These are phyloP conservation scores for Suncus etruscus DNA, from an alignment of 2,113 vertebrate species.

Conservation along the genomic window DNA sequence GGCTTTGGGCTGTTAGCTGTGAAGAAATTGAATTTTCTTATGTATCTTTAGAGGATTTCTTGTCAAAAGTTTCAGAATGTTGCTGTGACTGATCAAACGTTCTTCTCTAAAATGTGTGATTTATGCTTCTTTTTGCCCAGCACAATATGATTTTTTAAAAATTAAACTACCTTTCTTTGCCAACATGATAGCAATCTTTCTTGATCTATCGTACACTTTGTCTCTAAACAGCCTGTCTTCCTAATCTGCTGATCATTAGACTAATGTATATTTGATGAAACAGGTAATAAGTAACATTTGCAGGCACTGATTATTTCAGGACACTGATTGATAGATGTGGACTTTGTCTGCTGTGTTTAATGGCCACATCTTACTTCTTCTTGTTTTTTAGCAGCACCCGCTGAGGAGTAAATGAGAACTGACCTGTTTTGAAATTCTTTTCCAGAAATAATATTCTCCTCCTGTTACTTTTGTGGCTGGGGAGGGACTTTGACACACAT, in stretches of 20 bases:
- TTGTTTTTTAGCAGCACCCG: background rate
- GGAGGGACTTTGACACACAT: slow-evolving; percentile 29
- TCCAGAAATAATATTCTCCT: slow-evolving; percentile 69
- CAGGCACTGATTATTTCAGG: slow-evolving; percentile 76
- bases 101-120: slow-evolving; percentile 83
- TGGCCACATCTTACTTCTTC: slow-evolving; percentile 51
- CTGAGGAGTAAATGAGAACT: slow-evolving; percentile 71
- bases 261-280: slow-evolving; percentile 87
- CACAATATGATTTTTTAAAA: slow-evolving; percentile 84
- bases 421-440: slow-evolving; percentile 81
- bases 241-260: slow-evolving; percentile 82
- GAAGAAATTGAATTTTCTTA: slow-evolving; percentile 77
- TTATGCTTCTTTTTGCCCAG: slow-evolving; percentile 82
- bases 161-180: slow-evolving; percentile 78
- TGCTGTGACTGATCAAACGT: slow-evolving; percentile 75
- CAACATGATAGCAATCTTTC: slow-evolving; percentile 79
- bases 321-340: slow-evolving; percentile 81
- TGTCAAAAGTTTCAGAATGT: slow-evolving; percentile 46
- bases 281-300: slow-evolving; percentile 85
- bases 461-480: slow-evolving; percentile 52
- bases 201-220: slow-evolving; percentile 79
- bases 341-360: slow-evolving; percentile 84
- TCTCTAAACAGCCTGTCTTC: slow-evolving; percentile 81
- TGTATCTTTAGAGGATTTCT: slow-evolving; percentile 61
- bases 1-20: slow-evolving; percentile 72